These are phyloP conservation scores for Entomyzon cyanotis DNA, from an alignment of 2,113 vertebrate species.

Conservation along the genomic window DNA sequence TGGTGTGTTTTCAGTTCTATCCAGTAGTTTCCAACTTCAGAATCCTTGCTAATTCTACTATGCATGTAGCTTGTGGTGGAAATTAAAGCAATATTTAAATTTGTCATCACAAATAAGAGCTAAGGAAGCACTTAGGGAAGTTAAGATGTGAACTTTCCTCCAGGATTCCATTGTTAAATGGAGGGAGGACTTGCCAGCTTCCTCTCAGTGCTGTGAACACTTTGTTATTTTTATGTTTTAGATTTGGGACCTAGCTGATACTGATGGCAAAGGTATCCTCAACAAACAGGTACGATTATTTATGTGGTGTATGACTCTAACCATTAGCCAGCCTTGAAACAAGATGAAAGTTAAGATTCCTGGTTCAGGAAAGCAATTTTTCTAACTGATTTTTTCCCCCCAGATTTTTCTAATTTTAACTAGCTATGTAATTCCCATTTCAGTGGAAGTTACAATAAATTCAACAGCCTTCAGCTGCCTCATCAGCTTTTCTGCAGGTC, in stretches of 20 bases:
- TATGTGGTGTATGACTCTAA: neutral
- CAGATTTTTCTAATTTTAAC: neutral
- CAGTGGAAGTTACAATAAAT: neutral
- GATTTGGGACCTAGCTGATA: constrained; percentile 98
- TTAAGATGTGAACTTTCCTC: neutral
- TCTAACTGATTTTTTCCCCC: neutral
- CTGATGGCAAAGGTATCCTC: constrained; percentile 91
- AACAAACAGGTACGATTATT: constrained; percentile 90
- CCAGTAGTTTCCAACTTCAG: neutral
- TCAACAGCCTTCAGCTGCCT: neutral
- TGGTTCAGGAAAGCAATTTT: neutral
- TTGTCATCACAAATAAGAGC: neutral
- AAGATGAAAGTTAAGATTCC: neutral
- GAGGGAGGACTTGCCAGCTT: neutral
- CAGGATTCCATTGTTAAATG: neutral
- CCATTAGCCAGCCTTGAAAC: neutral
- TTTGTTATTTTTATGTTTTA: constrained; percentile 55
- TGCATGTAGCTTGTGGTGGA: neutral
- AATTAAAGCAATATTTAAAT: neutral
- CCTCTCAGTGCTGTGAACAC: neutral
- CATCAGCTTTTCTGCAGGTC: neutral
- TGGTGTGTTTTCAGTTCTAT: neutral
- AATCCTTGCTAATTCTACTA: neutral
- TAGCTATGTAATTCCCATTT: neutral
- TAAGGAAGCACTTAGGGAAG: neutral